Conservation (phyloP, 2,888 invertebrate species). For the Periphyllus acericola region DNA sequence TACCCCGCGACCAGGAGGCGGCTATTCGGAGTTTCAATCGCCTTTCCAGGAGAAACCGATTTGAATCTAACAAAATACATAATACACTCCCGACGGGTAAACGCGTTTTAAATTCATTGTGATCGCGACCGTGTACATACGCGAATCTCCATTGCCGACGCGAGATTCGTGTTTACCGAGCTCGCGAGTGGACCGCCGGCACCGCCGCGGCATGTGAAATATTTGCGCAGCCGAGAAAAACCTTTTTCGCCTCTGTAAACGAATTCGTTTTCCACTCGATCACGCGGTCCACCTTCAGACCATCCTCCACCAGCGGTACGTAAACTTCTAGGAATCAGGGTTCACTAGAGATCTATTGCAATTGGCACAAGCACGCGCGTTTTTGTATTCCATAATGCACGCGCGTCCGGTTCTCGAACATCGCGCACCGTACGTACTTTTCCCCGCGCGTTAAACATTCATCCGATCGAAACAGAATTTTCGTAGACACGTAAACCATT, state of each 20-base stretch:
- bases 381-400: conserved; percentile 6
- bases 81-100: not conserved
- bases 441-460: not conserved
- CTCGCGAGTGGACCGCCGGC: too few relatives aligned
- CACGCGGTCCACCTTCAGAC: not conserved
- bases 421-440: not conserved
- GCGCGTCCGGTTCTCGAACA: not conserved
- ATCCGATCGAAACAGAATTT: not conserved
- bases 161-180: too few relatives aligned
- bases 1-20: not conserved
- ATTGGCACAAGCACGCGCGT: not conserved
- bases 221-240: not conserved
- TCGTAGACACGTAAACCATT: too few relatives aligned
- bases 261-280: conserved; percentile 24
- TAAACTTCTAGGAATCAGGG: not conserved
- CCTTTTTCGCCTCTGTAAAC: not conserved
- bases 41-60: conserved; percentile 1
- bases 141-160: not conserved
- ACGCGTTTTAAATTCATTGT: conserved; percentile 27
- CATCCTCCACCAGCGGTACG: not conserved
- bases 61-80: not conserved
- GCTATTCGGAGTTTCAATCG: not conserved
- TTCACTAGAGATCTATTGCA: not conserved
- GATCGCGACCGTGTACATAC: not conserved
- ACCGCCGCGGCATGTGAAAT: not conserved